Evolutionary conservation across 2,797 vertebrate genomes (phyloP), one percentile per base, ranked within the genome.

Genomic region (Ataeniobius toweri): DNA sequence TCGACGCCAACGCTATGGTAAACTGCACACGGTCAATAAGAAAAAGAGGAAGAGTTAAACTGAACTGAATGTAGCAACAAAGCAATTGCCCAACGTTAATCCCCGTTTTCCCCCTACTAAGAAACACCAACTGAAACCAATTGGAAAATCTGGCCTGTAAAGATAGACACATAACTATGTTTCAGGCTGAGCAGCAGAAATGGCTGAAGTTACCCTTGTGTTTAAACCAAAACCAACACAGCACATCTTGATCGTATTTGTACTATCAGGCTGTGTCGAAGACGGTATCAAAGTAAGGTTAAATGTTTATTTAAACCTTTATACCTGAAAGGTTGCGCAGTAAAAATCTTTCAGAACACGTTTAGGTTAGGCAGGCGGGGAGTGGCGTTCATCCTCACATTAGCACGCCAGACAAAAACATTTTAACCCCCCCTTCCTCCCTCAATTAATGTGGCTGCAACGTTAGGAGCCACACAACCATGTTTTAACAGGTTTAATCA

Each of bases 351-450:
- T 5, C 44, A 48, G 8, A 5, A 69, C 75, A 83, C 79, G 58
- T 59, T 84, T 81, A 70, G 83, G 77, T 81, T 55, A 51, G 84
- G 89, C 85, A 55, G 84, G 89, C 85, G 84, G 93, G 94, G 94
- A 94, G 94, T 93, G 94, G 94, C 91, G 86, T 87, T 83, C 84
- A 76, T 82, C 74, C 18, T 18, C 20, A 1, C 0, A 59, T 41
- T 80, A 91, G 85, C 90, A 85, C 77, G 72, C 58, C 85, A 91
- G 75, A 92, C 88, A 90, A 91, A 90, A 88, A 88, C 77, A 77
- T 77, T 84, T 83, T 76, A 75, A 83, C 78, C 81, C 5, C 51
- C 9, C 46, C 3, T 1, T 39, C 26, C 55, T 9, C 10, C 63
- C 36, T n/a, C 6, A n/a, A n/a, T 55, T 36, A 58, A 59, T 58